A percentile compares a stretch with the other conserved stretches of the same genome.
phyloP scores from a whole-genome alignment of 2,888 invertebrate genomes.

The Netelia virgata region DNA sequence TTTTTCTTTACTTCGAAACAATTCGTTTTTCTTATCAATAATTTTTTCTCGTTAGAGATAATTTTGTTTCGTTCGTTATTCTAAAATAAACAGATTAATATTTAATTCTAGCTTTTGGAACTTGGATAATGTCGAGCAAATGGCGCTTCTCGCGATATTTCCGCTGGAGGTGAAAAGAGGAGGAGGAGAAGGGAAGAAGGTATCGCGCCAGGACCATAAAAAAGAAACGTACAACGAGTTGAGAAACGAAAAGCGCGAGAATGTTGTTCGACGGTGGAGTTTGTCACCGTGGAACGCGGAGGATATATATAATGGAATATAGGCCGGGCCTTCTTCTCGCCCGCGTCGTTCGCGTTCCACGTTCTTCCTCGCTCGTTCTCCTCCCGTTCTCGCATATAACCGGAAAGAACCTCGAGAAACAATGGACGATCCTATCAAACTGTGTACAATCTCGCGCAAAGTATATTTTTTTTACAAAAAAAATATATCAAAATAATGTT shows the following conservation, averaged over 20 bases:
- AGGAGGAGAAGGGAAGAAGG: background rate
- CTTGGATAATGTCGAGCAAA: too few species aligned
- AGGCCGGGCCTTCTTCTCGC: conserved; percentile 47
- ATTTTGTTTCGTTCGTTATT: too few species aligned
- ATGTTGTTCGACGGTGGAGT: conserved; percentile 79
- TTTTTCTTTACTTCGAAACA: too few species aligned
- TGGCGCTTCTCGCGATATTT: too few species aligned
- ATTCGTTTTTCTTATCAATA: too few species aligned
- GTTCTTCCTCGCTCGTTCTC: conserved; percentile 20
- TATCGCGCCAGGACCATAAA: conserved; percentile 62
- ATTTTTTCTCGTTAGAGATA: too few species aligned
- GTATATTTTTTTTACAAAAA: too few species aligned
- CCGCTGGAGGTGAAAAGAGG: background rate
- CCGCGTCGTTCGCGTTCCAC: conserved; percentile 53
- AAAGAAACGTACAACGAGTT: conserved; percentile 69
- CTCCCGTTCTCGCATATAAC: conserved; percentile 35
- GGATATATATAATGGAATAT: conserved; percentile 6
- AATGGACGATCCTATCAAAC: conserved; percentile 53
- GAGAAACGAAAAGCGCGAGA: conserved; percentile 70
- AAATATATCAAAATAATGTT: too few species aligned
- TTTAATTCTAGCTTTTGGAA: too few species aligned
- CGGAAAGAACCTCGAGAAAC: conserved; percentile 66
- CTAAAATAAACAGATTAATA: too few species aligned
- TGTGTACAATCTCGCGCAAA: background rate
- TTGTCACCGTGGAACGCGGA: conserved; percentile 79